phyloP scores from a whole-genome alignment of 2,797 vertebrate genomes.

The Syngnathus rostellatus region DNA sequence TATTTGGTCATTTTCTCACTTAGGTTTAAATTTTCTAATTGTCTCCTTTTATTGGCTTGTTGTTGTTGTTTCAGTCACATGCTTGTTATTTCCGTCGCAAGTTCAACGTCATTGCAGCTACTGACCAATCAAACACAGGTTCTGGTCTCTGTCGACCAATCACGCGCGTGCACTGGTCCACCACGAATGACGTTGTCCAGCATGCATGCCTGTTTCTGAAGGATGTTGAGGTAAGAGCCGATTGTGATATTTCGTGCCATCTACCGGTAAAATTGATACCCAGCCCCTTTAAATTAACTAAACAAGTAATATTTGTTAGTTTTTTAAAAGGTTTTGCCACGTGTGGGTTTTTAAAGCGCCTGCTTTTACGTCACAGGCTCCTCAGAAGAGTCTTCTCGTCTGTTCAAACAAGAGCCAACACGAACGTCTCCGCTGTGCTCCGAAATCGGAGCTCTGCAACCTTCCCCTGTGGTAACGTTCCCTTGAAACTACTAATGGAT shows the following conservation, averaged over 20 bases:
- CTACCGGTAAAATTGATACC: neutral
- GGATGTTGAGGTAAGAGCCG: slow-evolving; percentile 64
- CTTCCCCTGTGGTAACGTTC: neutral
- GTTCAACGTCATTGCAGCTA: fast-evolving
- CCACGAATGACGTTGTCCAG: slow-evolving; percentile 38
- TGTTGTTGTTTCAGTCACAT: slow-evolving; percentile 32
- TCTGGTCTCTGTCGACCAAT: slow-evolving; percentile 43
- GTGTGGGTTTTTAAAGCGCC: neutral
- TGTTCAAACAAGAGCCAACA: slow-evolving; percentile 16
- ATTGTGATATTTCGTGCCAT: neutral
- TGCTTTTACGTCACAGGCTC: slow-evolving; percentile 29
- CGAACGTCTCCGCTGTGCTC: neutral
- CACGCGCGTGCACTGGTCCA: slow-evolving; percentile 18
- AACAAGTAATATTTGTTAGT: neutral
- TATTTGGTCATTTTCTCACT: slow-evolving; percentile 14
- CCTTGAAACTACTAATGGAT: slow-evolving; percentile 52
- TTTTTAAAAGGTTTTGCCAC: neutral
- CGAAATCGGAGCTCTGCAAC: slow-evolving; percentile 9
- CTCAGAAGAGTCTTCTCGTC: slow-evolving; percentile 31
- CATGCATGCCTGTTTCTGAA: slow-evolving; percentile 24
- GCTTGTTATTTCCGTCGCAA: slow-evolving; percentile 35
- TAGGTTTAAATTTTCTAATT: neutral
- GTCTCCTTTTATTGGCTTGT: slow-evolving; percentile 7
- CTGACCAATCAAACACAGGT: slow-evolving; percentile 28
- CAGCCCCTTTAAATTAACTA: neutral